Evolutionary conservation across 1,140 invertebrate genomes (phyloP).

Genomic region (Caerostris extrusa): DNA sequence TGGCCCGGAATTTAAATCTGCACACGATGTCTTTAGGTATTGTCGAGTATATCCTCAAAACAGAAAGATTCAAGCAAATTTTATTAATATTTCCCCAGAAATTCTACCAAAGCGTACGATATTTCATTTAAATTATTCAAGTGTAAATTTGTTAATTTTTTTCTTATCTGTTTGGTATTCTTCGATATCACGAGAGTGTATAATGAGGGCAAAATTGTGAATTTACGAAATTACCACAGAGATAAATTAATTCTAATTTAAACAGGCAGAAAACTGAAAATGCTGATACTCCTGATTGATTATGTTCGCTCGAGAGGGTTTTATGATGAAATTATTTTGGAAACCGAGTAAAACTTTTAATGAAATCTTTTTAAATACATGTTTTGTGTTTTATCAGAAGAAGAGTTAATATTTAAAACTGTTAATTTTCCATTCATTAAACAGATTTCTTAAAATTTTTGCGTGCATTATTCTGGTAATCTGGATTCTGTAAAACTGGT

Average conservation of each 20-base stretch:
- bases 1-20: no score
- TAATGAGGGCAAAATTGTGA: background rate
- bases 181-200: no score
- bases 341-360: background rate
- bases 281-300: background rate
- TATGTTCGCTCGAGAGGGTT: background rate
- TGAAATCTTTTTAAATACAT: background rate
- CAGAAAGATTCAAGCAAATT: background rate
- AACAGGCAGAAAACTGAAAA: slow-evolving; percentile 7
- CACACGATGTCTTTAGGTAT: no score
- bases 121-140: background rate
- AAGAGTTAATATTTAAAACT: background rate
- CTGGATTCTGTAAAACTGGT: no score
- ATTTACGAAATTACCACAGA: background rate
- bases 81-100: background rate
- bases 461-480: no score
- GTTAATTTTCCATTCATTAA: no score
- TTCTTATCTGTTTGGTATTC: no score
- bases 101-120: background rate
- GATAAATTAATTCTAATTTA: slow-evolving; percentile 2
- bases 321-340: background rate
- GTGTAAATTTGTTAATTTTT: background rate
- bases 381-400: background rate
- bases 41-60: background rate
- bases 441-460: no score